Percentiles rank a stretch among this genome's conserved stretches.
These are phyloP conservation scores for Aegotheles bennettii DNA, from an alignment of 2,113 vertebrate species.

Conservation along the genomic window DNA sequence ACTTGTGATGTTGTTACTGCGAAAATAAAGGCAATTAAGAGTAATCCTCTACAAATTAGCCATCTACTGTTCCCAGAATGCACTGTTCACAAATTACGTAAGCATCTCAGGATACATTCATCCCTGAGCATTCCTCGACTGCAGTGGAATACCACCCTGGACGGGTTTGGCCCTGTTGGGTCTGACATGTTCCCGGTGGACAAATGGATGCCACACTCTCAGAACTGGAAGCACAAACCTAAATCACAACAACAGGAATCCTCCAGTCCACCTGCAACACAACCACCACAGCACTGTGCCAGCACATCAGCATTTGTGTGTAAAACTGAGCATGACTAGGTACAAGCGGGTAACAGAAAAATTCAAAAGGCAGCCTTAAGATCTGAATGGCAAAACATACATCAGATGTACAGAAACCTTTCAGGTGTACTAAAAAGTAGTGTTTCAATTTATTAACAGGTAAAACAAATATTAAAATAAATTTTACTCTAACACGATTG, in stretches of 20 bases:
- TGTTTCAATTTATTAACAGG: not conserved
- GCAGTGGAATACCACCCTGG: not conserved
- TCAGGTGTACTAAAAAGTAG: not conserved
- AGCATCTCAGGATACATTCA: not conserved
- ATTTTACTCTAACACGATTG: not conserved
- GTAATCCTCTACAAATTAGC: not conserved
- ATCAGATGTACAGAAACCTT: not conserved
- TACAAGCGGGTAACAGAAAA: rapidly evolving
- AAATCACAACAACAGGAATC: too few species aligned
- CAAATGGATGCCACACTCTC: not conserved
- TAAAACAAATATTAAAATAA: not conserved
- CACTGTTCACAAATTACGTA: not conserved
- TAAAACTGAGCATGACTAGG: not conserved
- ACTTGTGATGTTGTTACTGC: not conserved
- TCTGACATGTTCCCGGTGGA: not conserved
- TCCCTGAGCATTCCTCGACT: not conserved
- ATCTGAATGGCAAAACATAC: not conserved
- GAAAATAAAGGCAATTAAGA: not conserved
- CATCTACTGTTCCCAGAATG: not conserved
- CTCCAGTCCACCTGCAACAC: not conserved
- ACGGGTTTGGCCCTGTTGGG: not conserved
- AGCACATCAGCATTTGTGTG: not conserved
- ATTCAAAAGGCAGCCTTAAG: not conserved
- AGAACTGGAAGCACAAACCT: not conserved
- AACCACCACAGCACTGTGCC: not conserved